phyloP scores from a whole-genome alignment of 2,113 vertebrate genomes.

The Mastomys natalensis region DNA sequence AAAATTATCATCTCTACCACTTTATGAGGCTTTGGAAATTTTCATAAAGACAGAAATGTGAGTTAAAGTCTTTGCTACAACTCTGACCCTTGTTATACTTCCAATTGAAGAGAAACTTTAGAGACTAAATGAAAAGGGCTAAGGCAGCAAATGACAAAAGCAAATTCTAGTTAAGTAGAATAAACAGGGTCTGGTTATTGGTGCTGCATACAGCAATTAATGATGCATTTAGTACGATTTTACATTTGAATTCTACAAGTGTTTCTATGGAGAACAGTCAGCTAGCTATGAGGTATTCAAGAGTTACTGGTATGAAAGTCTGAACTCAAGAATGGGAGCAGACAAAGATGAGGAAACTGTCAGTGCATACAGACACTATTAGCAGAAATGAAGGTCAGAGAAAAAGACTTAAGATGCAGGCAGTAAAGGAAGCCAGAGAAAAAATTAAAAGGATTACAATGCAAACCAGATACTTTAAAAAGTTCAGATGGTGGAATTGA shows the following conservation, averaged over 20 bases:
- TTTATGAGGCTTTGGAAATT: not conserved
- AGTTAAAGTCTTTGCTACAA: not conserved
- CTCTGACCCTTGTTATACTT: not conserved
- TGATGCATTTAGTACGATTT: not conserved
- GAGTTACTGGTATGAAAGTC: not conserved
- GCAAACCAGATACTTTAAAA: not conserved
- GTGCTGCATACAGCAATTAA: not conserved
- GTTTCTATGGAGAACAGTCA: not conserved
- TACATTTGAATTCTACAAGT: not conserved
- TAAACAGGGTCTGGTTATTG: not conserved
- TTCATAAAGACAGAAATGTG: not conserved
- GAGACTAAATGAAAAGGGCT: not conserved
- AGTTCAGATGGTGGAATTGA: fast-evolving
- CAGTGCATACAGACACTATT: not conserved
- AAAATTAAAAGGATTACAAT: not conserved
- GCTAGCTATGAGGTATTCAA: too few relatives aligned
- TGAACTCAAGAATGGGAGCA: not conserved
- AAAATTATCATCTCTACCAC: not conserved
- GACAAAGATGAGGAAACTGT: not conserved
- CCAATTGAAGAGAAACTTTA: not conserved
- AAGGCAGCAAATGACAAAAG: not conserved
- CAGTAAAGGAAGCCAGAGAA: not conserved
- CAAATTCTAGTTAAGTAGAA: not conserved
- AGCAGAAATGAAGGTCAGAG: not conserved
- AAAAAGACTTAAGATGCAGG: not conserved